These are phyloP conservation scores for Hiodon alosoides DNA, from an alignment of 2,113 vertebrate genomes.

Conservation along the genomic window DNA sequence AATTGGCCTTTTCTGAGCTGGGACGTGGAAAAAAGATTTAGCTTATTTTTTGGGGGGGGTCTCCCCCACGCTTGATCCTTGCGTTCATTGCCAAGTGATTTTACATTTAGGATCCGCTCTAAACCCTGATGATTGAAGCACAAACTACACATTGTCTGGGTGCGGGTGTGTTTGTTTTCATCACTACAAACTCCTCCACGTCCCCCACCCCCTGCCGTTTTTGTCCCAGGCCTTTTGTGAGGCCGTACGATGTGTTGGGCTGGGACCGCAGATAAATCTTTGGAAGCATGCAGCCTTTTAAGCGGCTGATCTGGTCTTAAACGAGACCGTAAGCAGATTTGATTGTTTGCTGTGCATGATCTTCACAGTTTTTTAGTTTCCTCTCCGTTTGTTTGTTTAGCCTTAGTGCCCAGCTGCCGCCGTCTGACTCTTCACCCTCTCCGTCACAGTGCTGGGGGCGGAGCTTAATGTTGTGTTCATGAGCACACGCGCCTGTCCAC, in stretches of 20 bases:
- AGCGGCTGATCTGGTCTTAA: conserved; percentile 9
- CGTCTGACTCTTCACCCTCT: neutral
- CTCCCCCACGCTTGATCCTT: too few relatives aligned
- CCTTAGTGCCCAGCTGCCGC: neutral
- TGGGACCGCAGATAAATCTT: conserved; percentile 4
- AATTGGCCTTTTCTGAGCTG: too few relatives aligned
- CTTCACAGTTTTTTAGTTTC: neutral
- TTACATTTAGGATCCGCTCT: too few relatives aligned
- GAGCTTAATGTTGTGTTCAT: neutral
- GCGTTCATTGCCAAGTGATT: too few relatives aligned
- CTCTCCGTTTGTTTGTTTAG: neutral
- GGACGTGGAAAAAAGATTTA: too few relatives aligned
- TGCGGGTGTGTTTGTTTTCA: too few relatives aligned
- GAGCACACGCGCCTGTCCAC: neutral
- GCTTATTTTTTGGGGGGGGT: too few relatives aligned
- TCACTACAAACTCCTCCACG: neutral
- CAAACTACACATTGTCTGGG: too few relatives aligned
- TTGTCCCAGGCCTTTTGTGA: neutral
- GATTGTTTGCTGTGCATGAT: neutral
- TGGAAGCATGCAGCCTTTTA: conserved; percentile 12
- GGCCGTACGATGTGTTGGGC: conserved; percentile 9
- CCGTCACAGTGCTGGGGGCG: neutral
- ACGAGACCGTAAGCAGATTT: conserved; percentile 13
- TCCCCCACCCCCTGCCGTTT: neutral
- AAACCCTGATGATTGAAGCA: too few relatives aligned